A percentile compares a stretch with the other conserved stretches of the same genome.
These are phyloP conservation scores for Micrasema minimum DNA, from an alignment of 1,140 invertebrate genomes.

Conservation along the genomic window DNA sequence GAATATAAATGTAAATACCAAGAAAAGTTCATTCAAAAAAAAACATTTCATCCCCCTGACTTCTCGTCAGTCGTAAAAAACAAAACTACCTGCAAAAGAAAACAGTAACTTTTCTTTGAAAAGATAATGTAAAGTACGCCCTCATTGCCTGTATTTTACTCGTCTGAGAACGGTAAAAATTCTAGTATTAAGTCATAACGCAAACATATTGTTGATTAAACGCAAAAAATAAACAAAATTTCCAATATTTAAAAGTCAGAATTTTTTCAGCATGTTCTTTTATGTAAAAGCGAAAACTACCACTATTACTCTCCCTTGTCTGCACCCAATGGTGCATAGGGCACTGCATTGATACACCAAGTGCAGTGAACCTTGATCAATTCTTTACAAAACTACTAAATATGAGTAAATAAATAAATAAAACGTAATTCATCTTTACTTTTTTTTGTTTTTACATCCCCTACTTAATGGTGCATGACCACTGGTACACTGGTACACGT, in stretches of 20 bases:
- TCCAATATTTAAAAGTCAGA: neutral
- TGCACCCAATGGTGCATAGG: too few relatives aligned
- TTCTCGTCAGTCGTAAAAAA: constrained; percentile 17
- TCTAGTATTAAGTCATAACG: too few relatives aligned
- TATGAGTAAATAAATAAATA: too few relatives aligned
- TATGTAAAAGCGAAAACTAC: neutral
- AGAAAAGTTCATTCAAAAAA: neutral
- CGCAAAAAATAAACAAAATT: constrained; percentile 17
- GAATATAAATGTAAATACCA: too few relatives aligned
- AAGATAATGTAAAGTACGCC: constrained; percentile 26
- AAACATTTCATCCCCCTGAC: constrained; percentile 1
- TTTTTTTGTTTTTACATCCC: too few relatives aligned
- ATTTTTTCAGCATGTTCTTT: neutral
- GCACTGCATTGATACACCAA: too few relatives aligned
- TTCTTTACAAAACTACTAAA: neutral
- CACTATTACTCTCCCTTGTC: too few relatives aligned
- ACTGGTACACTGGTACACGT: too few relatives aligned
- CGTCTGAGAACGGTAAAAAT: neutral
- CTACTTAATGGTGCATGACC: too few relatives aligned
- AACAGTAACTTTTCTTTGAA: constrained; percentile 22
- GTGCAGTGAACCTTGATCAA: too few relatives aligned
- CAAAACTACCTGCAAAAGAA: constrained; percentile 10
- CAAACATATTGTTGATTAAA: constrained; percentile 1
- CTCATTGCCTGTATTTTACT: neutral
- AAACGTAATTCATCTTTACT: too few relatives aligned